Percentiles rank a stretch among this genome's conserved stretches.
Evolutionary conservation across 2,797 vertebrate genomes (phyloP).

Genomic region (Propithecus perrieri): DNA sequence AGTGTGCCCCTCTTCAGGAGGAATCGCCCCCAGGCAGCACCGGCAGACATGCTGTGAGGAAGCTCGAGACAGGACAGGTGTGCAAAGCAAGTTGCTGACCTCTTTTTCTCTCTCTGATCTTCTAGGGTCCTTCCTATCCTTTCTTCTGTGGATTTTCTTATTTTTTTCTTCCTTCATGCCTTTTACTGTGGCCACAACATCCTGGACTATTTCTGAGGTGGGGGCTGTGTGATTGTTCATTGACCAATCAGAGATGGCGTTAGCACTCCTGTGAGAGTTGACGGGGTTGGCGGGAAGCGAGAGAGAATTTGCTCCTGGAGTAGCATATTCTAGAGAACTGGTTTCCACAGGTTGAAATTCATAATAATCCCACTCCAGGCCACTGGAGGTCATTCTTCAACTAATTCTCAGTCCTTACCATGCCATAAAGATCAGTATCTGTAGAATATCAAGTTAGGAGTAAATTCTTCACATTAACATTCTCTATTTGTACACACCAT

Average conservation of each 20-base stretch:
- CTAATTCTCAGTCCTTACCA: conserved; percentile 81
- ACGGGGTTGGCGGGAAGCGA: conserved; percentile 83
- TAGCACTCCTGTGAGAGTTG: conserved; percentile 82
- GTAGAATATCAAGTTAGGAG: conserved; percentile 82
- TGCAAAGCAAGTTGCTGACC: conserved; percentile 86
- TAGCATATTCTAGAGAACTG: conserved; percentile 85
- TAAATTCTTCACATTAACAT: conserved; percentile 75
- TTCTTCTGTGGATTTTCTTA: conserved; percentile 89
- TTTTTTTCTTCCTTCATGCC: conserved; percentile 87
- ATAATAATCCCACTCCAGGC: conserved; percentile 92
- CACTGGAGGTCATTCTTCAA: conserved; percentile 92
- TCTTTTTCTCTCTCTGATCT: conserved; percentile 91
- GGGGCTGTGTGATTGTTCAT: conserved; percentile 86
- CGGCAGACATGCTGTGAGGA: conserved; percentile 63
- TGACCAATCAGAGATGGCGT: conserved; percentile 88
- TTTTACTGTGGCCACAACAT: conserved; percentile 80
- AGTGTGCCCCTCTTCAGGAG: conserved; percentile 38
- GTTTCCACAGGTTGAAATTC: conserved; percentile 87
- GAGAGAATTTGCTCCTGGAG: conserved; percentile 82
- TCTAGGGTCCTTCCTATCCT: conserved; percentile 88
- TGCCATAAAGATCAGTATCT: conserved; percentile 81
- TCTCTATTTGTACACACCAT: conserved; percentile 55
- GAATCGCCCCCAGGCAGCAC: not conserved
- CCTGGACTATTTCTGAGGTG: conserved; percentile 85
- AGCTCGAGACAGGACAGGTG: conserved; percentile 55